Conservation (phyloP, 92 coral and sea anemone genomes). For the Heteractis magnifica region DNA sequence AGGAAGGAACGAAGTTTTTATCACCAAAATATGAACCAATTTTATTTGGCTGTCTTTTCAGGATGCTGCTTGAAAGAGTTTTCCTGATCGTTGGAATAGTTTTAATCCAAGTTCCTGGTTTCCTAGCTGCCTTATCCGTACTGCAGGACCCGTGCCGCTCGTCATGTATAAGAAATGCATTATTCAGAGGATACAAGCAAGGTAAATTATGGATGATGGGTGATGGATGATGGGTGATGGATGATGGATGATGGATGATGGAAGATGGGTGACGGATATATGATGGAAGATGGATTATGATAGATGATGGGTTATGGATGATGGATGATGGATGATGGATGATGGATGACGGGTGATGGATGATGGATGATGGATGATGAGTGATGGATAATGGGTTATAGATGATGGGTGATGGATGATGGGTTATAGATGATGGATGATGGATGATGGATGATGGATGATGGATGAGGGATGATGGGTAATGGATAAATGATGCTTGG, state of each 20-base stretch:
- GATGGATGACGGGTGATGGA: too few species aligned
- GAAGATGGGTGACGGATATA: too few species aligned
- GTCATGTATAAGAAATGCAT: slow-evolving; percentile 14
- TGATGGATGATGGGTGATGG: not conserved
- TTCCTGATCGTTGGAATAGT: not conserved
- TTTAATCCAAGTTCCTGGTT: not conserved
- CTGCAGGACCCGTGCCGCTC: slow-evolving; percentile 21
- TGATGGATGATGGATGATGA: too few species aligned
- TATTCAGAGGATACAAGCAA: slow-evolving; percentile 9
- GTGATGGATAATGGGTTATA: too few species aligned
- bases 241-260: not conserved
- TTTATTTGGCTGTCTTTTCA: not conserved
- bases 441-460: too few species aligned
- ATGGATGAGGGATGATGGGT: too few species aligned
- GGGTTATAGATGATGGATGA: too few species aligned
- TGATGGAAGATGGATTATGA: too few species aligned
- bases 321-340: too few species aligned
- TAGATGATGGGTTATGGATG: too few species aligned
- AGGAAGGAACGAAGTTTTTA: not conserved
- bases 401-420: too few species aligned
- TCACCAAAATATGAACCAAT: not conserved
- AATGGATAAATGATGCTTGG: too few species aligned
- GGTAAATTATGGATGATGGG: not conserved
- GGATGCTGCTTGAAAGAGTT: not conserved
- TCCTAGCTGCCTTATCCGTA: not conserved